A percentile compares a stretch with the other conserved stretches of the same genome.
Conservation (phyloP, 2,797 vertebrate genomes). For the Morus bassanus region DNA sequence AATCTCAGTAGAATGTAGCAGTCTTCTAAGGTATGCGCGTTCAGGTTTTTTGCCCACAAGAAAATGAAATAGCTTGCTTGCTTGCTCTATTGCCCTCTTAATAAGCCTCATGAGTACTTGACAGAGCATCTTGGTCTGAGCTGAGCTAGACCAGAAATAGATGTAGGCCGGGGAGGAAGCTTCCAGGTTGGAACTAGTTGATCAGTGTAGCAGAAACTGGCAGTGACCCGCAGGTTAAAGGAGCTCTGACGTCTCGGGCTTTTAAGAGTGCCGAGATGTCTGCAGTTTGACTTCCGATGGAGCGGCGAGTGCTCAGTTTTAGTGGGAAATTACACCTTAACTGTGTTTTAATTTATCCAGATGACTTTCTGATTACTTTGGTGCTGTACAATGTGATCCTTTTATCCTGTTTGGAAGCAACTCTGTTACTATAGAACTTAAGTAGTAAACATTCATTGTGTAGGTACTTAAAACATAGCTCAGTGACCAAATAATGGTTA, state of each 20-base stretch:
- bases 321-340: background rate
- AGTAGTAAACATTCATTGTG: background rate
- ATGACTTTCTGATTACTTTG: background rate
- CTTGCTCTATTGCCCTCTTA: background rate
- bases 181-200: background rate
- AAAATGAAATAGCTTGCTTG: background rate
- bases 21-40: background rate
- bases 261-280: rapidly evolving
- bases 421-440: background rate
- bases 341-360: background rate
- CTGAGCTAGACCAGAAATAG: background rate
- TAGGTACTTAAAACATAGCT: background rate
- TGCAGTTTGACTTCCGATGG: background rate
- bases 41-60: background rate
- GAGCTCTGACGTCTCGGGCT: background rate
- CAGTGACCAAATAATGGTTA: background rate
- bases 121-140: background rate
- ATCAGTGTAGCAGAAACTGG: background rate
- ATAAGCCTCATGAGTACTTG: background rate
- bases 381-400: background rate
- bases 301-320: background rate
- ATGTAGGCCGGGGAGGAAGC: background rate
- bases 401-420: background rate
- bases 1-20: background rate
- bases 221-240: background rate